phyloP scores from a whole-genome alignment of 1,140 invertebrate species.

The Tetranychus cinnabarinus region DNA sequence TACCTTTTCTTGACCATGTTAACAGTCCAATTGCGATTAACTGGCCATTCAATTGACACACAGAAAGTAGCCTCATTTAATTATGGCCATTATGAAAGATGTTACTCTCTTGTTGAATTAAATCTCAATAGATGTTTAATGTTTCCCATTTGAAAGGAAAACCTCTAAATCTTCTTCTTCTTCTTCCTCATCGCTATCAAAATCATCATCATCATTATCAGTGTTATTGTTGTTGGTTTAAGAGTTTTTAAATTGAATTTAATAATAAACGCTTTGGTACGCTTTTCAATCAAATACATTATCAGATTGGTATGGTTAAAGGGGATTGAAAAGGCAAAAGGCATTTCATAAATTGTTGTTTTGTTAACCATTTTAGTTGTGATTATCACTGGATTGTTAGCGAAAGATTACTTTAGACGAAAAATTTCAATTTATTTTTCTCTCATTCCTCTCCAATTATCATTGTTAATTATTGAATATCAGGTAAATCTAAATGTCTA shows the following conservation, averaged over 20 bases:
- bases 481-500: too few species aligned
- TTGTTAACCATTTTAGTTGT: neutral
- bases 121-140: too few species aligned
- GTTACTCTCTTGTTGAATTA: neutral
- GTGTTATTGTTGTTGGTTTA: neutral
- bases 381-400: neutral
- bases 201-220: neutral
- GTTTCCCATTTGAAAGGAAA: too few species aligned
- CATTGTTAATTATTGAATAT: neutral
- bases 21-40: too few species aligned
- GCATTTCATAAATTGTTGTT: neutral
- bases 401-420: neutral
- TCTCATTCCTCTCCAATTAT: neutral
- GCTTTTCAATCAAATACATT: neutral
- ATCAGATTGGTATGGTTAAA: neutral
- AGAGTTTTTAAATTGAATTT: neutral
- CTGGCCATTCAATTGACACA: too few species aligned
- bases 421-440: neutral
- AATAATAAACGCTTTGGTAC: neutral
- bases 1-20: neutral
- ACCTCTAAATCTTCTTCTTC: neutral
- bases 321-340: neutral
- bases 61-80: neutral
- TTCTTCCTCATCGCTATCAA: neutral
- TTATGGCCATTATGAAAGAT: neutral